Evolutionary conservation across 2,113 vertebrate species (phyloP).

Genomic region (Limanda limanda): DNA sequence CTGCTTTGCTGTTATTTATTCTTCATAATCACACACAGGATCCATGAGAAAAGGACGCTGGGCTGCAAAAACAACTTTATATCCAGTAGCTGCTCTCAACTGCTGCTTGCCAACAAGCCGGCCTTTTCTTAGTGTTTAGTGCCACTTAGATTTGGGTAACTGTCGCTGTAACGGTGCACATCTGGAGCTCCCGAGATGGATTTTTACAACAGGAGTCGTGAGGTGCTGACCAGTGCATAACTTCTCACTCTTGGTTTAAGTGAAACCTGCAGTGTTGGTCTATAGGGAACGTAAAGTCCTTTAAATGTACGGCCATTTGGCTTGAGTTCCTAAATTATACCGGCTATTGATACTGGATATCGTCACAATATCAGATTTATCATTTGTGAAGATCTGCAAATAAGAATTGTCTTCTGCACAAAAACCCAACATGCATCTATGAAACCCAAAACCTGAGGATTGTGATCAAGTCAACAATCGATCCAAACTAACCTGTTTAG

Average conservation of each 20-base stretch:
- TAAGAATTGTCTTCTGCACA: neutral
- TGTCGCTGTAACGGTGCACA: slow-evolving; percentile 41
- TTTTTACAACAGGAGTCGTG: slow-evolving; percentile 12
- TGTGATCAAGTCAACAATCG: neutral
- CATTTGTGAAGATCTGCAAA: neutral
- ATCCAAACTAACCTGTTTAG: neutral
- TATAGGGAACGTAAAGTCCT: slow-evolving; percentile 3
- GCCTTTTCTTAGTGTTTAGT: slow-evolving; percentile 54
- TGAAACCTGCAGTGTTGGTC: neutral
- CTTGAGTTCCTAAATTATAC: slow-evolving; percentile 6
- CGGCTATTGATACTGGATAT: slow-evolving; percentile 4
- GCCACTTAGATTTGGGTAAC: slow-evolving; percentile 30
- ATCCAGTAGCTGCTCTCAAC: slow-evolving; percentile 60
- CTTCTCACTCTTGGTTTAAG: slow-evolving; percentile 1
- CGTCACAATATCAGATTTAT: neutral
- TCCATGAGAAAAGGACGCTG: slow-evolving; percentile 15
- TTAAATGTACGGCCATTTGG: slow-evolving; percentile 8
- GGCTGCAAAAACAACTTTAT: slow-evolving; percentile 44
- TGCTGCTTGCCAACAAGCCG: slow-evolving; percentile 7
- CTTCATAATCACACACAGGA: slow-evolving; percentile 33
- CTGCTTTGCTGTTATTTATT: slow-evolving; percentile 47
- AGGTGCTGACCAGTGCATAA: slow-evolving; percentile 23
- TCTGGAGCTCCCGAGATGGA: slow-evolving; percentile 55
- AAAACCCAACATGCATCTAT: neutral
- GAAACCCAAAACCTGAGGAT: neutral